Conservation (phyloP, 2,113 vertebrate species). For the Aegithalos caudatus region DNA sequence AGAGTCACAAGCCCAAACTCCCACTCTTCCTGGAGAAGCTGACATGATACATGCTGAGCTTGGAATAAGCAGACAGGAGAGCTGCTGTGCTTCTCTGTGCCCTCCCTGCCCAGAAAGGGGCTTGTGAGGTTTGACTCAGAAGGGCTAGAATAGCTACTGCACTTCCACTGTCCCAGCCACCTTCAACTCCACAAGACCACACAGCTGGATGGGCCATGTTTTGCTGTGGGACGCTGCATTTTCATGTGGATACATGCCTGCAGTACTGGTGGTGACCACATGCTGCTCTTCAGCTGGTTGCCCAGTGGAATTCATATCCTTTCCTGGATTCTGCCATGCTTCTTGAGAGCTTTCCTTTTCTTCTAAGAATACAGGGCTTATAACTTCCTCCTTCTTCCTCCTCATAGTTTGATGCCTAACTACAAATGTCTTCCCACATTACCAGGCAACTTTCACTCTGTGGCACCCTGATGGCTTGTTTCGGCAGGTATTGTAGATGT, state of each 20-base stretch:
- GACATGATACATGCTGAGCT: neutral
- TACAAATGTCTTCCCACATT: neutral
- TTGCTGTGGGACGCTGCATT: neutral
- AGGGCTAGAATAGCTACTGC: neutral
- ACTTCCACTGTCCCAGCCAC: neutral
- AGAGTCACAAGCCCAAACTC: neutral
- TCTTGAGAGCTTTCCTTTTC: neutral
- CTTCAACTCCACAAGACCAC: neutral
- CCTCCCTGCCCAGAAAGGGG: neutral
- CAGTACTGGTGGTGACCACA: neutral
- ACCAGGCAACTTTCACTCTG: neutral
- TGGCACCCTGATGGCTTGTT: neutral
- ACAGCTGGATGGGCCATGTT: fast-evolving
- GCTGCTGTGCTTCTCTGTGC: neutral
- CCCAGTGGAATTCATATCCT: neutral
- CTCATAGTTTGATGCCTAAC: neutral
- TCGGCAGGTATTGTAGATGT: neutral
- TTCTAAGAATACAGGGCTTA: fast-evolving
- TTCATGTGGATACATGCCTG: neutral
- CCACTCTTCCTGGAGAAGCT: neutral
- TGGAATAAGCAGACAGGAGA: neutral
- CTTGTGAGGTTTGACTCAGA: neutral
- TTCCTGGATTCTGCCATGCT: neutral
- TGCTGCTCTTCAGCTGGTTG: neutral
- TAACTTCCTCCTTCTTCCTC: neutral